Evolutionary conservation across 2,888 invertebrate genomes (phyloP), one percentile per base, ranked within the genome.

Genomic region (Cryptophagus acutangulus): DNA sequence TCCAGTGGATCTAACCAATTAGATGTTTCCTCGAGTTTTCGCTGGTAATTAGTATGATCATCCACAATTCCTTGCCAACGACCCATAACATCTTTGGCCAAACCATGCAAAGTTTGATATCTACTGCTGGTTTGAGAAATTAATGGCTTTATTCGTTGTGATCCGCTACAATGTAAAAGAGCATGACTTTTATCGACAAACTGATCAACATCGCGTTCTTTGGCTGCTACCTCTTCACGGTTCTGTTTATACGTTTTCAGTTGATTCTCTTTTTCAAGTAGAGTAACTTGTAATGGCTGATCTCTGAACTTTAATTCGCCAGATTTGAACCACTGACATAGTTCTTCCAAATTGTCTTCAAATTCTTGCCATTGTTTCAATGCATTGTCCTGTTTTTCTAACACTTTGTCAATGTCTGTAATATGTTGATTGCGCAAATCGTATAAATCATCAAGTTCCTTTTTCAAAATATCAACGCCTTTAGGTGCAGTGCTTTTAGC

Each of bases 171-270:
- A 62, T 90, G 88, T 1, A 92, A 76, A 38, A 96, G 72, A 8
- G 81, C 79, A 62, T 94, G 91, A n/a, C 90, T 87, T 58, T 82
- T 83, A 66, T 95, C 94, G 14, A 90, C 81, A 61, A 94, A 93
- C 8, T 80, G 77, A 65, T 94, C 94, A 28, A 95, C 81, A 62
- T 84, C 84, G 55, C 82, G 81, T 67, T 95, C 94, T 57, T 88
- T 86, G 8, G 78, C 78, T 35, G 83, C 72, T 34, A 95, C 84
- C 35, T 79, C 76, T 46, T 88, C 85, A 13, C 88, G 79, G 55
- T 85, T 77, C 35, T 82, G 79, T 54, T 83, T 81, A 54, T 85
- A 85, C 37, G 75, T 74, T 47, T 81, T 76, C 8, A 91, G 70
- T 55, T 87, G 84, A 16, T 75, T 73, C 57, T 83, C 79, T 67